Percentiles rank a stretch among this genome's conserved stretches.
These are phyloP conservation scores for Papilio aristodemus DNA, from an alignment of 1,140 invertebrate species.

Conservation along the genomic window DNA sequence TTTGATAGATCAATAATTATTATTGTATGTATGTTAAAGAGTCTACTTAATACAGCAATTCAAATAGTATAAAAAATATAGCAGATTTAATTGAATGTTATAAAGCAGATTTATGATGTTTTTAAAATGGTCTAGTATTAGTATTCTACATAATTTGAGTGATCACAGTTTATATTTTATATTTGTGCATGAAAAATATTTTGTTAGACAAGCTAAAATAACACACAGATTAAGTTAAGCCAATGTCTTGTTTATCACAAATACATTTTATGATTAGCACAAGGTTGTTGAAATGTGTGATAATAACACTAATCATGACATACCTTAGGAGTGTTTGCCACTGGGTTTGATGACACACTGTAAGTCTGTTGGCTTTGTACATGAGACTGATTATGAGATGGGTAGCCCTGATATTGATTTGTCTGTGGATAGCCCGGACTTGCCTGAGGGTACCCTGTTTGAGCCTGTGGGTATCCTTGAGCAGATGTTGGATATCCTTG, in stretches of 20 bases:
- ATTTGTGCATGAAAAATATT: slow-evolving; percentile 33
- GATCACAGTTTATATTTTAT: too few species aligned
- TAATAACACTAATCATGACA: slow-evolving; percentile 37
- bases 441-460: slow-evolving; percentile 38
- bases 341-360: slow-evolving; percentile 47
- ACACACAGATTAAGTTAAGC: slow-evolving; percentile 33
- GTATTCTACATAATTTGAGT: too few species aligned
- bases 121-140: too few species aligned
- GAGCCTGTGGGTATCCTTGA: slow-evolving; percentile 49
- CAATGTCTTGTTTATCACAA: slow-evolving; percentile 75
- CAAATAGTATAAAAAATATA: too few species aligned
- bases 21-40: too few species aligned
- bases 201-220: slow-evolving; percentile 24
- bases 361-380: slow-evolving; percentile 51
- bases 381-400: slow-evolving; percentile 49
- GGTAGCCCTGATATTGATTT: slow-evolving; percentile 41
- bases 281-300: slow-evolving; percentile 36
- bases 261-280: slow-evolving; percentile 45
- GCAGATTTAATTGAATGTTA: not conserved
- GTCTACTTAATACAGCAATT: too few species aligned
- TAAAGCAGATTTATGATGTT: not conserved
- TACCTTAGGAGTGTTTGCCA: slow-evolving; percentile 58
- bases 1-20: too few species aligned
- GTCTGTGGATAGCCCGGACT: slow-evolving; percentile 34
- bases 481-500: slow-evolving; percentile 54